These are phyloP conservation scores for Syngnathus typhle DNA, from an alignment of 2,113 vertebrate genomes.

Conservation along the genomic window DNA sequence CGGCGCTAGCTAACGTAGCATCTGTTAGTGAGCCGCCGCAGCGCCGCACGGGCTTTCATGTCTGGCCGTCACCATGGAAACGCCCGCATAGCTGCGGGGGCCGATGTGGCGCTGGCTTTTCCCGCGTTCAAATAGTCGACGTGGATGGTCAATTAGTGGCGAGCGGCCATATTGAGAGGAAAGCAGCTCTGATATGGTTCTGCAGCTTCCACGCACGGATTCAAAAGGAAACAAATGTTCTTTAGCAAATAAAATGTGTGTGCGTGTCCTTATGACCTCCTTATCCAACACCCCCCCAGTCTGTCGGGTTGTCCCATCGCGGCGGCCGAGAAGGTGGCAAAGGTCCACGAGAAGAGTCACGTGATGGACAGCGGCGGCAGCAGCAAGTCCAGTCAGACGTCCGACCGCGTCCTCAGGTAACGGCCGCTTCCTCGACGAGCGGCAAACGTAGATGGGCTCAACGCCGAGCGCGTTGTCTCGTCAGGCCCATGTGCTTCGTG, in stretches of 20 bases:
- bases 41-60: constrained; percentile 36
- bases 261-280: constrained; percentile 8
- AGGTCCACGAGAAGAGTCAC: constrained; percentile 95
- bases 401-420: constrained; percentile 97
- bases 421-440: background rate
- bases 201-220: no score
- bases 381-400: constrained; percentile 91
- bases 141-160: no score
- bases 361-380: constrained; percentile 76
- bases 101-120: constrained; percentile 37
- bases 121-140: constrained; percentile 8
- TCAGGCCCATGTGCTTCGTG: constrained; percentile 99
- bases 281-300: constrained; percentile 66
- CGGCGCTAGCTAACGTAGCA: constrained; percentile 43
- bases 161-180: no score
- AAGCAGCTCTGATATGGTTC: no score
- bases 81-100: constrained; percentile 38
- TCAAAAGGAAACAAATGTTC: no score
- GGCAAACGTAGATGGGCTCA: no score
- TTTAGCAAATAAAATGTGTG: background rate
- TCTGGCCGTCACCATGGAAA: constrained; percentile 64
- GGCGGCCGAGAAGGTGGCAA: constrained; percentile 95
- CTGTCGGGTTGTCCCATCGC: constrained; percentile 97
- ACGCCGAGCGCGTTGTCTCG: constrained; percentile 2
- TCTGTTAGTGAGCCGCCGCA: constrained; percentile 33